These are phyloP conservation scores for Oreohelix idahoensis DNA, from an alignment of 1,140 invertebrate species.

Conservation along the genomic window DNA sequence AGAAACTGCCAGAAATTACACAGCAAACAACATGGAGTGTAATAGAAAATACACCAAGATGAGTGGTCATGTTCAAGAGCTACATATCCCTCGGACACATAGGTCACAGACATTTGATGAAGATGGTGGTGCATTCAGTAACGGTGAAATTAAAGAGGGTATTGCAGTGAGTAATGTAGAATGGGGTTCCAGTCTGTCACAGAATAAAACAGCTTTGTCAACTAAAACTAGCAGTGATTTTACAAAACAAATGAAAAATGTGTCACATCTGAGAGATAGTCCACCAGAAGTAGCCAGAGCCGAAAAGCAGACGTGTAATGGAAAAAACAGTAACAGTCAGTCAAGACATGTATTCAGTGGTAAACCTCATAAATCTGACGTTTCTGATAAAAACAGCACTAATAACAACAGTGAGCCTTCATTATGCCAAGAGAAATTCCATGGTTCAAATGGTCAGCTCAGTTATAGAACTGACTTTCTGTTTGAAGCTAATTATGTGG, in stretches of 20 bases:
- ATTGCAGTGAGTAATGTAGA: neutral
- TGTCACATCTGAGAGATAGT: neutral
- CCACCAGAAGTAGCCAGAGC: neutral
- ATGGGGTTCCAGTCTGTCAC: neutral
- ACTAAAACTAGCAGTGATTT: no score
- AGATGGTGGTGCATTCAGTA: neutral
- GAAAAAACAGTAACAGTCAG: no score
- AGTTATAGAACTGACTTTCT: neutral
- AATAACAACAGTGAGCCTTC: neutral
- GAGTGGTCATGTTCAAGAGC: neutral
- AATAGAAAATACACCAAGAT: neutral
- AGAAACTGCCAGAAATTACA: neutral
- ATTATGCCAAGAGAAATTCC: no score
- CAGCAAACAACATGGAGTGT: neutral
- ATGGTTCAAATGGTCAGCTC: neutral
- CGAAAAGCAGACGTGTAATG: neutral
- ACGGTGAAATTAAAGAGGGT: neutral
- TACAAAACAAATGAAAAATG: no score
- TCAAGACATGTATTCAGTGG: no score
- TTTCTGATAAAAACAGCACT: slow-evolving; percentile 5
- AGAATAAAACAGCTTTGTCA: no score
- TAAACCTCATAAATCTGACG: neutral
- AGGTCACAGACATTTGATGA: neutral
- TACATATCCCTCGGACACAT: neutral
- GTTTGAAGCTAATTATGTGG: neutral